Conservation (phyloP, 2,113 vertebrate species). For the Lutjanus erythropterus region DNA sequence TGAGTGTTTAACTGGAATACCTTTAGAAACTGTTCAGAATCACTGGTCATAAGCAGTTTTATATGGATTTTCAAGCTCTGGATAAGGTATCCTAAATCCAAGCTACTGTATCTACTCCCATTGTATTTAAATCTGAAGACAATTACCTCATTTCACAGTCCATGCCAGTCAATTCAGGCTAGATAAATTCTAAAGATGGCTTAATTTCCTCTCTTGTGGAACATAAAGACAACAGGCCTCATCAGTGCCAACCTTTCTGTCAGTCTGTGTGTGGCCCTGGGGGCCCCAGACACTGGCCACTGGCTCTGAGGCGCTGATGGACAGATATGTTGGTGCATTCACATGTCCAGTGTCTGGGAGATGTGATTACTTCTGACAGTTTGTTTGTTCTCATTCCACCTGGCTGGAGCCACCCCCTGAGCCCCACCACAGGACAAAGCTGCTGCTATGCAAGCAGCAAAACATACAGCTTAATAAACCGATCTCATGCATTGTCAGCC, state of each 20-base stretch:
- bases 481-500: conserved; percentile 36
- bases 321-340: conserved; percentile 78
- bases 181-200: conserved; percentile 12
- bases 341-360: conserved; percentile 72
- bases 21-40: conserved; percentile 21
- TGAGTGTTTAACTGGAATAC: not conserved
- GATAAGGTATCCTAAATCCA: not conserved
- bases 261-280: conserved; percentile 61
- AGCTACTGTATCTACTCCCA: not conserved
- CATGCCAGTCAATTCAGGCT: not conserved
- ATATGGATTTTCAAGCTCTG: not conserved
- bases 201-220: conserved; percentile 54
- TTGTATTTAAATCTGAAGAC: not conserved
- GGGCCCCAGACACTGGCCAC: conserved; percentile 56
- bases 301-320: conserved; percentile 68
- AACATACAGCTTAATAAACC: conserved; percentile 54
- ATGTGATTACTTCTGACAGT: conserved; percentile 84
- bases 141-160: not conserved
- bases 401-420: conserved; percentile 74
- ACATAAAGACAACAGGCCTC: conserved; percentile 64
- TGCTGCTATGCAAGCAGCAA: conserved; percentile 31
- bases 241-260: conserved; percentile 55
- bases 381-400: conserved; percentile 86
- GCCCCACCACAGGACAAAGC: conserved; percentile 63
- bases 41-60: not conserved